Conservation (phyloP, 2,888 invertebrate species). For the Frankliniella fusca region DNA sequence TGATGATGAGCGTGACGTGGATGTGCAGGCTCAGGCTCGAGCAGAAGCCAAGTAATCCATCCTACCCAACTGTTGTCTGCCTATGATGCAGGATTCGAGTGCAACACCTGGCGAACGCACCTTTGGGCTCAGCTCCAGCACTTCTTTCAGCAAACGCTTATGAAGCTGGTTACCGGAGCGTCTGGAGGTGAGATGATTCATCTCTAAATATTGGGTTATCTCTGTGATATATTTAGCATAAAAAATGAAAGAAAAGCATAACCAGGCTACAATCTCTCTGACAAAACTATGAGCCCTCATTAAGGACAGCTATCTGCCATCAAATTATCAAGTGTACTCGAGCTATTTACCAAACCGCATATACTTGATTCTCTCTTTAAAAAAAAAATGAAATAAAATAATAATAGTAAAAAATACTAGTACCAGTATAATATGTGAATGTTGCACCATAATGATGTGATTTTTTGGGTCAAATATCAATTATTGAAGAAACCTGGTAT, state of each 20-base stretch:
- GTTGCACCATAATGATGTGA: too few relatives aligned
- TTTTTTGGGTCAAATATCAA: too few relatives aligned
- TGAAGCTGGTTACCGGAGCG: neutral
- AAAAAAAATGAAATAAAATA: too few relatives aligned
- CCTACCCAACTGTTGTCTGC: neutral
- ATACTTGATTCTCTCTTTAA: too few relatives aligned
- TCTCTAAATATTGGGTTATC: neutral
- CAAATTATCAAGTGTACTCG: too few relatives aligned
- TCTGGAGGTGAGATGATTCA: neutral
- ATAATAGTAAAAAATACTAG: too few relatives aligned
- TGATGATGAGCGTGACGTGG: constrained; percentile 11
- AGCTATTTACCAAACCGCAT: too few relatives aligned
- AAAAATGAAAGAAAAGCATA: neutral
- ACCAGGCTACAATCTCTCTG: too few relatives aligned
- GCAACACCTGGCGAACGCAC: neutral
- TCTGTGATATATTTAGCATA: constrained; percentile 16
- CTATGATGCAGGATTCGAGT: constrained; percentile 1
- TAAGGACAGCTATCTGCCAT: too few relatives aligned
- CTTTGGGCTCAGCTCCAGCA: neutral
- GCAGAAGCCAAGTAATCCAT: constrained; percentile 4
- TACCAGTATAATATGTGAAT: too few relatives aligned
- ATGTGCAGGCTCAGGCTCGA: constrained; percentile 18
- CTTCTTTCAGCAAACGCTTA: neutral
- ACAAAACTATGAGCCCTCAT: too few relatives aligned
- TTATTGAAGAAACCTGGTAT: too few relatives aligned